Evolutionary conservation across 2,113 vertebrate species (phyloP), one percentile per base, ranked within the genome.

Genomic region (Spea multiplicata): DNA sequence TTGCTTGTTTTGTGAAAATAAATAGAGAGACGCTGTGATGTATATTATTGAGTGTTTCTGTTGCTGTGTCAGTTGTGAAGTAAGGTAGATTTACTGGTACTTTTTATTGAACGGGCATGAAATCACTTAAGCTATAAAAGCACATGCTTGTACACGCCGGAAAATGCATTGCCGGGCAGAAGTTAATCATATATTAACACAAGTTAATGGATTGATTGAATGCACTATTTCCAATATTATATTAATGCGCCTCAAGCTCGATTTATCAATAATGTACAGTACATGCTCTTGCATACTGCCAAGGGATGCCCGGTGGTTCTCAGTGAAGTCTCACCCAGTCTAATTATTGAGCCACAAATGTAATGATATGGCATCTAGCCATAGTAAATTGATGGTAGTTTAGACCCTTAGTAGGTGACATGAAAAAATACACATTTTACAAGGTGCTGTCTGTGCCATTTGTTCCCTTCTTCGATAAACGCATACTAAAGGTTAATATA

Each of bases 1-100:
- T 16, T 49, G 47, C 48, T n/a, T 50, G 13, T 49, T 70, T 68
- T 13, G 14, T 68, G 17, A 74, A 16, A 45, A 53, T 64, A 53
- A 72, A 78, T 71, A 50, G 44, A 10, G 9, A 66, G 57, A 57
- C 73, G 59, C 14, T 71, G 68, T 10, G 44, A 16, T 14, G 13
- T 13, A 71, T 71, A 64, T 6, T 53, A 9, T 70, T 55, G n/a
- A 16, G 12, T 17, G 12, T 49, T 72, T 66, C 59, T 47, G 45
- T 44, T 17, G 61, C 49, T 73, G 64, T 66, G 44, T 66, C 17
- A 13, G 50, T 47, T 66, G 49, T 9, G 0, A 13, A 61, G 13
- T 64, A 72, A 53, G 8, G 16, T 48, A 16, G 48, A 71, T 79
- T 70, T 14, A 44, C 53, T 13, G 75, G 59, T 59, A 50, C 16